These are phyloP conservation scores for Eupeodes latifasciatus DNA, from an alignment of 2,888 invertebrate species.

Conservation along the genomic window DNA sequence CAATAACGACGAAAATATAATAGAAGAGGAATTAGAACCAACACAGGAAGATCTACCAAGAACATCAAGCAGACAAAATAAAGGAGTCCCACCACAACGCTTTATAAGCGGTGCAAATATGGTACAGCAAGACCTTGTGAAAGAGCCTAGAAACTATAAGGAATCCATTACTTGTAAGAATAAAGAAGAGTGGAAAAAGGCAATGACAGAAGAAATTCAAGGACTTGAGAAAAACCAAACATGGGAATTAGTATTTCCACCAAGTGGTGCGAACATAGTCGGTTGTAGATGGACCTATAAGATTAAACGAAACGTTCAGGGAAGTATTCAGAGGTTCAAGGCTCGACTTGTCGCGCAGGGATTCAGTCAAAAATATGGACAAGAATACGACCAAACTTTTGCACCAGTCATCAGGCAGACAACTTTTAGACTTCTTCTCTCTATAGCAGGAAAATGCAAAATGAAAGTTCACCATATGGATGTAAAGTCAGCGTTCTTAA, in stretches of 20 bases:
- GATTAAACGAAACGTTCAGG: conserved; percentile 2
- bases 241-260: background rate
- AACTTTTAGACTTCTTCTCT: background rate
- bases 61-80: too few species aligned
- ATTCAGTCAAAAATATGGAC: background rate
- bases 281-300: background rate
- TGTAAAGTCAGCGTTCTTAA: background rate
- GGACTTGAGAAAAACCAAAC: too few species aligned
- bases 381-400: background rate
- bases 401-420: background rate
- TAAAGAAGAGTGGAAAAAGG: background rate
- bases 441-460: background rate
- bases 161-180: background rate
- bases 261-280: background rate
- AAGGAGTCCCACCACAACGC: too few species aligned
- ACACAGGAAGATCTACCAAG: too few species aligned
- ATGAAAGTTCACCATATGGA: conserved; percentile 21
- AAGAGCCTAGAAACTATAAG: too few species aligned
- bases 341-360: conserved; percentile 13
- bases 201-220: background rate
- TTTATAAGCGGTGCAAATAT: too few species aligned
- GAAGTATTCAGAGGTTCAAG: background rate
- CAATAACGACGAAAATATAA: background rate
- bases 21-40: too few species aligned
- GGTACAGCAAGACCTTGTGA: too few species aligned